Base-by-base conservation (phyloP, 92 coral and sea anemone species). In the Epizoanthus scotinus region DNA sequence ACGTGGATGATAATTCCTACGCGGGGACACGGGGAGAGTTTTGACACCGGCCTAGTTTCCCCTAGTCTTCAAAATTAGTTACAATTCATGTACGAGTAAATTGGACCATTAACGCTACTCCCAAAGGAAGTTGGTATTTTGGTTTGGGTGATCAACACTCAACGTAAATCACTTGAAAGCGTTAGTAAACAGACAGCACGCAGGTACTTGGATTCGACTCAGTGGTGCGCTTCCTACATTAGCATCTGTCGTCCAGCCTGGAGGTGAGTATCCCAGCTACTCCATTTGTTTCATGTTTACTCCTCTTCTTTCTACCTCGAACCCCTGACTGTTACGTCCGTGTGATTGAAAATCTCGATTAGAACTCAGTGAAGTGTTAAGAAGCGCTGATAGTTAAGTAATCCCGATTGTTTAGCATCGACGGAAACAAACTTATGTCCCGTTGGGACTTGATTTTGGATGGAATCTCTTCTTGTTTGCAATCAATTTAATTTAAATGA, bases 151-250 rank as follows among this genome's bases (percentile, higher is more conserved):
- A 8, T 8, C 42, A 27, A 27, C 53, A 53, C 12, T 68, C 42
- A 21, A 18, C 2, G 22, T 34, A 5, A 42, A 25, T 24, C 15
- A 63, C 68, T 42, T 19, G 21, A 42, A 67, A 21, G 73, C 55
- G 73, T 68, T 50, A 68, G 15, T 47, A 19, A 50, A 14, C 18
- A 44, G 55, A 68, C 73, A 68, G 47, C 73, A 21, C 22, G 6
- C 73, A 68, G 73, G 73, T 68, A 68, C 73, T 31, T 68, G 20
- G 31, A n/a, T 12, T 5, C 57, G 73, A 53, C 28, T 68, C 73
- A 68, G 7, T 68, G 73, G 29, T 68, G 22, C 29, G 34, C n/a
- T 68, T 40, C 20, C 42, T 38, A 68, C 73, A 68, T 68, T 42
- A 36, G 20, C 7, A 42, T 36, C 47, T 19, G 70, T 40, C 22